These are phyloP conservation scores for Eunapius fragilis DNA, from an alignment of 37 sponge, comb jelly and placozoan species.

Conservation along the genomic window DNA sequence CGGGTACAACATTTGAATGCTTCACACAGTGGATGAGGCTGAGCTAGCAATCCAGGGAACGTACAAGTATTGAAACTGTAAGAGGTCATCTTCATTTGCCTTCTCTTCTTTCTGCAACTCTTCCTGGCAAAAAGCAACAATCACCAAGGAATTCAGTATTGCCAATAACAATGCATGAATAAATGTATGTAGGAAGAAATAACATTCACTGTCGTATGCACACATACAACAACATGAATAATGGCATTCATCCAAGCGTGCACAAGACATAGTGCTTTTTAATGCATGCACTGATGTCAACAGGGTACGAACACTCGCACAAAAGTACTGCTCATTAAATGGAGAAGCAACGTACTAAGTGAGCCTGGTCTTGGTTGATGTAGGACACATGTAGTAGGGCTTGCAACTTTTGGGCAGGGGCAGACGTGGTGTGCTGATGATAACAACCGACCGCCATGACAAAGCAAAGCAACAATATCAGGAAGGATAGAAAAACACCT, in stretches of 20 bases:
- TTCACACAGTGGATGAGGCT: no score
- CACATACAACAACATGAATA: no score
- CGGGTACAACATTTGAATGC: no score
- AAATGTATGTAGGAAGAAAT: no score
- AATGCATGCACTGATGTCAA: no score
- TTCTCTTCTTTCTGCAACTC: background rate
- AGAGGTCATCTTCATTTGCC: background rate
- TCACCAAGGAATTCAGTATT: background rate
- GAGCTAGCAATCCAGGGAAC: background rate
- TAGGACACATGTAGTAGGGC: background rate
- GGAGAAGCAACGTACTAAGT: background rate
- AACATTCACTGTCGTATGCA: no score
- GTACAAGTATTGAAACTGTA: background rate
- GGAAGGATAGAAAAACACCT: background rate
- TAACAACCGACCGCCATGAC: background rate
- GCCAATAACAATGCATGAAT: no score
- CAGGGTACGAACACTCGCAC: no score
- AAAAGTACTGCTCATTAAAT: background rate
- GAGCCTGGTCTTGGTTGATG: background rate
- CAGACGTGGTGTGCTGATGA: background rate
- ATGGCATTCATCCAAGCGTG: no score
- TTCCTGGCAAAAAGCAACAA: background rate
- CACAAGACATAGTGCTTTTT: no score
- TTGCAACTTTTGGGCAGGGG: background rate
- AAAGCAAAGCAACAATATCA: background rate